phyloP scores from a whole-genome alignment of 2,113 vertebrate species.

The Chionis minor region DNA sequence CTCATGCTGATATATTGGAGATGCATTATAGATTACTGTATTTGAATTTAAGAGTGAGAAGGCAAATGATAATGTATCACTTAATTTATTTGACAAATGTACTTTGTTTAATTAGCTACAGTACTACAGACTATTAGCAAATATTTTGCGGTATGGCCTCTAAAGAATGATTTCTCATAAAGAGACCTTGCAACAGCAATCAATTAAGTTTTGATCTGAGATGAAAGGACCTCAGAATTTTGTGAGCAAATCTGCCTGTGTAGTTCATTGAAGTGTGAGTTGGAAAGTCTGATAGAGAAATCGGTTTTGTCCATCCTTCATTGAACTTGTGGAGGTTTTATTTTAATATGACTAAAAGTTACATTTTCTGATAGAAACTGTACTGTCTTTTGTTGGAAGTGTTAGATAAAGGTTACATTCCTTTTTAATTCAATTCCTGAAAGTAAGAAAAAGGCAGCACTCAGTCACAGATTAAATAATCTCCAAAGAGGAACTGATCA shows the following conservation, averaged over 20 bases:
- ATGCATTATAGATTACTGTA: constrained; percentile 8
- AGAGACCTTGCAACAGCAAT: background rate
- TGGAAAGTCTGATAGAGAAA: background rate
- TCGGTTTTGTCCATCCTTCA: background rate
- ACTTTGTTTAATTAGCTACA: constrained; percentile 29
- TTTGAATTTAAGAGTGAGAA: background rate
- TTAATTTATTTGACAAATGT: constrained; percentile 44
- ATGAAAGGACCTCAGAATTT: background rate
- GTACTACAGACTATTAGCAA: background rate
- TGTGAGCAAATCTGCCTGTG: background rate
- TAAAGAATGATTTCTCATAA: background rate
- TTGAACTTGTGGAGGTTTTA: background rate
- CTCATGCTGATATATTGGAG: background rate
- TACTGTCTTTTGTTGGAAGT: background rate
- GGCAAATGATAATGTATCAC: background rate
- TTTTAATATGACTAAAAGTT: background rate
- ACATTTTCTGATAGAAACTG: background rate
- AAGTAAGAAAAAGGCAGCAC: background rate
- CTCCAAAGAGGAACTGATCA: background rate
- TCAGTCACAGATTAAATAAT: background rate
- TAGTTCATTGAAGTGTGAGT: background rate
- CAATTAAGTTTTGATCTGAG: background rate
- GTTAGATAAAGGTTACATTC: background rate
- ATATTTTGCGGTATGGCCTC: background rate
- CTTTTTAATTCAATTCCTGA: background rate